Evolutionary conservation across 2,888 invertebrate species (phyloP).

Genomic region (Rhamnusium bicolor): DNA sequence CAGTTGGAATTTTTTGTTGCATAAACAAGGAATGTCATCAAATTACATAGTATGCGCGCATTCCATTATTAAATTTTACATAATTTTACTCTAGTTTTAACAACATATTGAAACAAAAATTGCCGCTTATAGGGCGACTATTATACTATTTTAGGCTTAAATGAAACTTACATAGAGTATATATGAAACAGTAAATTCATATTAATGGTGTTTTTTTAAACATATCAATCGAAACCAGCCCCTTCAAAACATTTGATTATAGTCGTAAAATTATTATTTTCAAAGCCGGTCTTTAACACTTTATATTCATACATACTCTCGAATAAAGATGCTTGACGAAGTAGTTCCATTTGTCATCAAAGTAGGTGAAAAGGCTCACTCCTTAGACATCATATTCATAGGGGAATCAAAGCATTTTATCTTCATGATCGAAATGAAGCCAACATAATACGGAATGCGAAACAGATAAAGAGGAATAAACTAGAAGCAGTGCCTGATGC

Average conservation of each 20-base stretch:
- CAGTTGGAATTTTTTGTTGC: conserved; percentile 37
- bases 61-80: too few relatives aligned
- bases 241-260: conserved; percentile 54
- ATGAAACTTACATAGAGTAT: neutral
- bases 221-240: conserved; percentile 2
- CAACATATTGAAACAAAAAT: too few relatives aligned
- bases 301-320: conserved; percentile 60
- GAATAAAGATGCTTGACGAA: conserved; percentile 63
- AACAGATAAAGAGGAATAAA: neutral
- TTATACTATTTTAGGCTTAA: neutral
- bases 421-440: conserved; percentile 12
- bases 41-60: conserved; percentile 32
- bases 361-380: conserved; percentile 59
- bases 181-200: conserved; percentile 20
- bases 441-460: neutral
- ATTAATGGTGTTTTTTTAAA: conserved; percentile 3
- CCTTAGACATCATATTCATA: conserved; percentile 34
- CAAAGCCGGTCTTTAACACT: conserved; percentile 57
- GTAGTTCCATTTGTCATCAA: conserved; percentile 64
- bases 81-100: neutral
- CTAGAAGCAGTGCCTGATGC: too few relatives aligned
- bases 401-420: conserved; percentile 13
- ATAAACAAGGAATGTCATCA: conserved; percentile 39
- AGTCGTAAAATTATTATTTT: conserved; percentile 55
- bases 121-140: neutral